A percentile compares a stretch with the other conserved stretches of the same genome.
Conservation (phyloP, 2,888 invertebrate genomes). For the Eupithecia abbreviata region DNA sequence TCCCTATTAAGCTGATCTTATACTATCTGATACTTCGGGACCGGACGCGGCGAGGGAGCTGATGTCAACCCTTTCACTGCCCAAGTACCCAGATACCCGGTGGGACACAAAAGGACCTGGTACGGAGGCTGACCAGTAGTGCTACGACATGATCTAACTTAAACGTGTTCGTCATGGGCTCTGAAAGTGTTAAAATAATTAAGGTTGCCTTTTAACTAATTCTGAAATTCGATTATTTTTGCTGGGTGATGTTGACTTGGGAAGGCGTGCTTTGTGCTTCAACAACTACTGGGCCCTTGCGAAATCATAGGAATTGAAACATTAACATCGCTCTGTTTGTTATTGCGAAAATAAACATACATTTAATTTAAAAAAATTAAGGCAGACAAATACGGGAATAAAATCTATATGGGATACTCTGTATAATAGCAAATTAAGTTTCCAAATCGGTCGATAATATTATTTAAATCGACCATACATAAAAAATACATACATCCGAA, state of each 20-base stretch:
- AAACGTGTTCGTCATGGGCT: background rate
- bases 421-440: too few species aligned
- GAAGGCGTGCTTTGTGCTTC: background rate
- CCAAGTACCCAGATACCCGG: background rate
- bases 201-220: background rate
- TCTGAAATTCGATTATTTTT: background rate
- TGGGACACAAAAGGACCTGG: background rate
- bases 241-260: background rate
- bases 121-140: background rate
- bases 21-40: too few species aligned
- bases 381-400: too few species aligned
- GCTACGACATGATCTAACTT: background rate
- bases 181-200: background rate
- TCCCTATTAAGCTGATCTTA: background rate
- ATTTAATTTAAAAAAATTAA: too few species aligned
- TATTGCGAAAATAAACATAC: background rate
- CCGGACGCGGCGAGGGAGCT: background rate
- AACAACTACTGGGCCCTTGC: background rate
- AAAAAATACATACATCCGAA: too few species aligned
- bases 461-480: too few species aligned
- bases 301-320: too few species aligned
- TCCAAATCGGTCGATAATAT: too few species aligned
- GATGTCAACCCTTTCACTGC: background rate
- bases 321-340: background rate
- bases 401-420: too few species aligned